phyloP scores from a whole-genome alignment of 2,113 vertebrate genomes.

The Channa argus region DNA sequence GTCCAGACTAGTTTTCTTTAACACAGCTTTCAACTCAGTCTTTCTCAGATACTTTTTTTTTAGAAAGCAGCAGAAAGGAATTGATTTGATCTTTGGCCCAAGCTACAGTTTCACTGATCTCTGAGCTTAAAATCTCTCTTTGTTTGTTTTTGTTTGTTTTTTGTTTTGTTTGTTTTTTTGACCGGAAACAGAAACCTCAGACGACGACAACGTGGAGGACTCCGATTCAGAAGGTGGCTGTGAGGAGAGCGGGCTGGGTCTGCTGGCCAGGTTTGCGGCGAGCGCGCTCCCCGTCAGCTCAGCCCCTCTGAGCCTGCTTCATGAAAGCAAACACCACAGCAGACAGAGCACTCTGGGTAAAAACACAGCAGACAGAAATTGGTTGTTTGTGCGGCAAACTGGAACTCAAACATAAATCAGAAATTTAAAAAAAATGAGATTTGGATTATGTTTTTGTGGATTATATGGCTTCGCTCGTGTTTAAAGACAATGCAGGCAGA shows the following conservation, averaged over 20 bases:
- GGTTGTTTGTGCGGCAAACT: background rate
- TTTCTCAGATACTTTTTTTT: background rate
- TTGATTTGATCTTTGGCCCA: slow-evolving; percentile 39
- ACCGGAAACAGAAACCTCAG: slow-evolving; percentile 88
- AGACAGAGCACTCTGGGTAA: slow-evolving; percentile 91
- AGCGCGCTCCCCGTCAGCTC: slow-evolving; percentile 89
- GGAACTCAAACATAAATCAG: background rate
- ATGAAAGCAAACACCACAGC: slow-evolving; percentile 91
- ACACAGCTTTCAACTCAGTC: slow-evolving; percentile 1
- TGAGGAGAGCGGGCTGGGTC: slow-evolving; percentile 94
- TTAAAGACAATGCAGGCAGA: background rate
- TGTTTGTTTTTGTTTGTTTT: too few relatives aligned
- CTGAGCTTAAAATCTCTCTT: slow-evolving; percentile 46
- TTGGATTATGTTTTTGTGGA: too few relatives aligned
- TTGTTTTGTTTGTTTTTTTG: too few relatives aligned
- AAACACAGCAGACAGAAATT: background rate
- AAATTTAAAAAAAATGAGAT: background rate
- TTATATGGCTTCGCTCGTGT: background rate
- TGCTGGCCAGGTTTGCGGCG: slow-evolving; percentile 93
- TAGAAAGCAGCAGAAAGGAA: slow-evolving; percentile 5
- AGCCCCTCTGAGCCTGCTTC: slow-evolving; percentile 86
- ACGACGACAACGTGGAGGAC: slow-evolving; percentile 79
- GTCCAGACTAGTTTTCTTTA: slow-evolving; percentile 1
- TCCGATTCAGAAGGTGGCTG: slow-evolving; percentile 80
- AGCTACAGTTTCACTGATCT: background rate